Conservation (phyloP, 2,797 vertebrate genomes). For the Bucorvus abyssinicus region DNA sequence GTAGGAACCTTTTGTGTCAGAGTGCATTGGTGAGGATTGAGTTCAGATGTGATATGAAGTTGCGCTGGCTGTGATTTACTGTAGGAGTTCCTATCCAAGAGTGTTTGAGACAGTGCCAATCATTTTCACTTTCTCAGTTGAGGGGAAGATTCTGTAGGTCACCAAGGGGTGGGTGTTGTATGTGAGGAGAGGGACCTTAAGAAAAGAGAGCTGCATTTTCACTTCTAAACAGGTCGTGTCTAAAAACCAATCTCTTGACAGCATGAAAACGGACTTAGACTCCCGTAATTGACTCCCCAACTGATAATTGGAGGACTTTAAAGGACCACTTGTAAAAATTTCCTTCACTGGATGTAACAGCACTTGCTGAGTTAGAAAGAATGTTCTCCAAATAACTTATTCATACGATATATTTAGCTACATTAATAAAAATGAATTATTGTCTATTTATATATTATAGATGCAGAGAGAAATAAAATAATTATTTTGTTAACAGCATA, state of each 20-base stretch:
- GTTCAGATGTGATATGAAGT: neutral
- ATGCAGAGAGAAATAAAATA: neutral
- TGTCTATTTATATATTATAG: slow-evolving; percentile 28
- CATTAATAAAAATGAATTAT: neutral
- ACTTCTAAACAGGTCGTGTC: neutral
- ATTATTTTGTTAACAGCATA: slow-evolving; percentile 1
- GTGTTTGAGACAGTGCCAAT: neutral
- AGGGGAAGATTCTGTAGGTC: neutral
- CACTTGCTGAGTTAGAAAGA: neutral
- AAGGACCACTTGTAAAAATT: slow-evolving; percentile 5
- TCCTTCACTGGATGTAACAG: neutral
- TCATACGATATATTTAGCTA: slow-evolving; percentile 36
- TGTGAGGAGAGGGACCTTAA: neutral
- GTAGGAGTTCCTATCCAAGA: neutral
- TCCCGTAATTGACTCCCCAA: neutral
- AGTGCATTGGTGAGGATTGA: neutral
- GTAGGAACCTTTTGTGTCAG: neutral
- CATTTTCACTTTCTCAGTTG: neutral
- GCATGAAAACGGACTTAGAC: neutral
- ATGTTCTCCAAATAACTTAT: slow-evolving; percentile 18
- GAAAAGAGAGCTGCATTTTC: neutral
- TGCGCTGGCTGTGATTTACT: neutral
- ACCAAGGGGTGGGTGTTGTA: neutral
- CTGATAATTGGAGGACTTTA: neutral
- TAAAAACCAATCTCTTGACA: neutral